Percentiles rank a stretch among this genome's conserved stretches.
Conservation (phyloP, 2,888 invertebrate genomes). For the Eupithecia subfuscata region DNA sequence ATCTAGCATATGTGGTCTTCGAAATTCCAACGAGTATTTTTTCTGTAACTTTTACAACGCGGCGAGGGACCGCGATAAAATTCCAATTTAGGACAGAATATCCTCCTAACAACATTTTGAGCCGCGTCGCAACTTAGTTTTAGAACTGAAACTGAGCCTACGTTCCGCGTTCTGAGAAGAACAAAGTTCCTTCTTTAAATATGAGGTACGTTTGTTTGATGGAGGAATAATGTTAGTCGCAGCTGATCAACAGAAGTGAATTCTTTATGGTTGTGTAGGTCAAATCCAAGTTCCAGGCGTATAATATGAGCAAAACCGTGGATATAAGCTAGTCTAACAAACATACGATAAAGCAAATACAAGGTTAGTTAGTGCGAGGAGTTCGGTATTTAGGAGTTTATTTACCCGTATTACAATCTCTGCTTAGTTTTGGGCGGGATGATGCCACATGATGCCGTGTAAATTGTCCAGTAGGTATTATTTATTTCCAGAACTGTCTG, state of each 20-base stretch:
- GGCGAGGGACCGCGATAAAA: constrained; percentile 41
- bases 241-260: background rate
- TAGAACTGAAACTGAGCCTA: constrained; percentile 30
- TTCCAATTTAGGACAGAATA: constrained; percentile 44
- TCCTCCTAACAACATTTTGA: constrained; percentile 38
- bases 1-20: constrained; percentile 38
- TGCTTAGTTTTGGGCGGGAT: background rate
- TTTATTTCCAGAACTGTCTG: background rate
- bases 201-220: constrained; percentile 15
- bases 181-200: constrained; percentile 25
- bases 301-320: background rate
- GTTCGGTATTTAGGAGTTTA: background rate
- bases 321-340: background rate
- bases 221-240: constrained; percentile 12
- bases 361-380: background rate
- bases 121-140: constrained; percentile 34
- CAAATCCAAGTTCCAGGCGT: background rate
- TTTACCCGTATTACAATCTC: no score
- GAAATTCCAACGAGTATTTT: constrained; percentile 36
- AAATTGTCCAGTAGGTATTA: background rate
- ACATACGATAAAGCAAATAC: background rate
- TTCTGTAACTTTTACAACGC: constrained; percentile 38
- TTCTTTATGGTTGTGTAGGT: background rate
- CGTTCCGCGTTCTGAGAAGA: constrained; percentile 20
- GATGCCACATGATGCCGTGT: background rate